phyloP scores from a whole-genome alignment of 2,888 invertebrate genomes.

The Boloria selene region DNA sequence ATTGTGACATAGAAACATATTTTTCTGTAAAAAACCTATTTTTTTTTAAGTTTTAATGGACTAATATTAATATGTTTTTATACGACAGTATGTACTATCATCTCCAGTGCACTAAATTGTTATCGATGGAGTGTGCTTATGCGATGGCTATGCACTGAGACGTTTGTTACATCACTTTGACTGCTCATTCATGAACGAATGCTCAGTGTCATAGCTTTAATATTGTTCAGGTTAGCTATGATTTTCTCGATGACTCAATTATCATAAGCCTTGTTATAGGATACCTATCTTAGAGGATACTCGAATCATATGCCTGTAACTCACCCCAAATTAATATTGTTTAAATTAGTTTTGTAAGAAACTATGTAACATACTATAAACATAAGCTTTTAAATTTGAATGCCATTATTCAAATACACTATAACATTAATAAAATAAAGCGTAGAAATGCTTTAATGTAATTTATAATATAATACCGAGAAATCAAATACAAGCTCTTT shows the following conservation, averaged over 20 bases:
- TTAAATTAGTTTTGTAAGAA: no score
- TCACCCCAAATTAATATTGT: no score
- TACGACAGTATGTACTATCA: slow-evolving; percentile 25
- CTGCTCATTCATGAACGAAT: slow-evolving; percentile 50
- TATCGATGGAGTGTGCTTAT: slow-evolving; percentile 36
- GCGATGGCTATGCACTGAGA: slow-evolving; percentile 39
- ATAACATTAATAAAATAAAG: no score
- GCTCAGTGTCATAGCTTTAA: slow-evolving; percentile 32
- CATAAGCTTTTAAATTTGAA: no score
- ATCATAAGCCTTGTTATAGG: not conserved
- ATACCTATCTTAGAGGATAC: no score
- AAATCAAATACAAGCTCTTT: slow-evolving; percentile 25
- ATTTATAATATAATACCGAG: slow-evolving; percentile 9
- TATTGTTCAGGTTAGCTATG: slow-evolving; percentile 23
- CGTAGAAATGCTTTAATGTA: no score
- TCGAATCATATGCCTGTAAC: no score
- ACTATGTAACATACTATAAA: no score
- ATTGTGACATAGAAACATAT: not conserved
- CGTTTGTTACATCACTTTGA: slow-evolving; percentile 48
- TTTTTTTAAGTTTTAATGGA: no score
- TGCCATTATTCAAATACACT: no score
- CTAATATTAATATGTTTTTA: slow-evolving; percentile 6
- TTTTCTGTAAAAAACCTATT: not conserved
- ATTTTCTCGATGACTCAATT: slow-evolving; percentile 10
- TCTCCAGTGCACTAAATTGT: slow-evolving; percentile 35